Evolutionary conservation across 2,888 invertebrate genomes (phyloP), one percentile per base, ranked within the genome.

Genomic region (Thysanoteuthis rhombus): DNA sequence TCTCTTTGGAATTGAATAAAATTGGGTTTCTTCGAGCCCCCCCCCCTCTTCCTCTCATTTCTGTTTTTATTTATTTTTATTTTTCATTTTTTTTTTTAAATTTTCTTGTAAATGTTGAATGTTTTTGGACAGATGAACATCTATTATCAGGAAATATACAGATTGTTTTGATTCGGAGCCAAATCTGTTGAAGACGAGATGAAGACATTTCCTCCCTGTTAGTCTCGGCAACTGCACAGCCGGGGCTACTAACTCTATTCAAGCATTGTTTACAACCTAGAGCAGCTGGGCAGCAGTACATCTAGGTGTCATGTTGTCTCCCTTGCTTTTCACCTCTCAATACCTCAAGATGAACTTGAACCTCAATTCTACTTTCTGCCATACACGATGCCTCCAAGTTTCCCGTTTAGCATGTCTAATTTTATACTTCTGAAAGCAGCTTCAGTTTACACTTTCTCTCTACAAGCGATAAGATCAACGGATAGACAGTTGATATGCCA

Each of bases 71-170:
- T 25, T 52, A 5, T 22, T 4, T 47, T 22, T 47, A 16, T 22
- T 22, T 47, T 47, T 16, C 3, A 19, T 47, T 47, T 47, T 47
- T 75, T n/a, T 12, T 75, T 75, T 12, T 75, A 36, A 1, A 10
- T 75, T 75, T 75, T 75, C 8, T 75, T 75, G n/a, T n/a, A 36
- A 16, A 75, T 75, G 36, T 75, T 75, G 75, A 75, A 75, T 75
- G 75, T 75, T 75, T 75, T 75, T 36, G 75, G 75, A 75, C 75
- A 75, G 75, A 75, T 75, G n/a, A 75, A 75, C 19, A 22, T 75
- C 75, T 75, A 75, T 75, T 75, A 75, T 75, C 75, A 75, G 75
- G 75, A 75, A 75, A 75, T 75, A n/a, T 75, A 75, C 75, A 75
- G 75, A 75, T n/a, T 75, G 75, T 75, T 75, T 75, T 75, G n/a